These are phyloP conservation scores for Alouatta palliata DNA, from an alignment of 2,113 vertebrate species.

Conservation along the genomic window DNA sequence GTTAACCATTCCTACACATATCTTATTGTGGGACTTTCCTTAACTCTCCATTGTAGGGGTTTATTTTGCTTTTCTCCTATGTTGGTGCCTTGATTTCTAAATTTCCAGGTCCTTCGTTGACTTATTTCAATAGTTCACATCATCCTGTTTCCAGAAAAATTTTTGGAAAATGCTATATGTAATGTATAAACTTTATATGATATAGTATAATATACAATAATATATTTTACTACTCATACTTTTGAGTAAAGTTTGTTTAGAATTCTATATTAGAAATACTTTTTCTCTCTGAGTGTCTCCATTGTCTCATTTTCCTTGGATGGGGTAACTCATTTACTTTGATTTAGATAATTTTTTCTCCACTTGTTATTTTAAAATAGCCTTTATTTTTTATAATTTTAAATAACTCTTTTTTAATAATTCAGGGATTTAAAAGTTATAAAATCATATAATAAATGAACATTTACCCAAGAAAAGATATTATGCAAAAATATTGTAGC, in stretches of 20 bases:
- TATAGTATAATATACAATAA: not conserved
- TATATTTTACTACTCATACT: not conserved
- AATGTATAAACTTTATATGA: not conserved
- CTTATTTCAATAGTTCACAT: not conserved
- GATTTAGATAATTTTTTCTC: not conserved
- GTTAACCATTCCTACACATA: not conserved
- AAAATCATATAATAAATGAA: not conserved
- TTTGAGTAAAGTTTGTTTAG: not conserved
- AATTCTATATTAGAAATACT: not conserved
- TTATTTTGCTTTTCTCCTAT: not conserved
- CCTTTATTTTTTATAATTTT: not conserved
- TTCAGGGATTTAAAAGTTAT: not conserved
- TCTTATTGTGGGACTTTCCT: not conserved
- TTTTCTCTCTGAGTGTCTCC: not conserved
- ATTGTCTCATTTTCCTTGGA: not conserved
- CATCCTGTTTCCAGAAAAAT: not conserved
- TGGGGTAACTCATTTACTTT: not conserved
- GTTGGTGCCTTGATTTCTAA: not conserved
- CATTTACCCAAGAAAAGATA: not conserved
- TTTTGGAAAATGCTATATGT: not conserved
- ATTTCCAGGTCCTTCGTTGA: not conserved
- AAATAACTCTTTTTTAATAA: not conserved
- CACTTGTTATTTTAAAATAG: not conserved
- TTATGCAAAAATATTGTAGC: not conserved
- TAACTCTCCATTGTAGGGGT: not conserved